Evolutionary conservation across 2,888 invertebrate genomes (phyloP).

Genomic region (Nycteola revayana): DNA sequence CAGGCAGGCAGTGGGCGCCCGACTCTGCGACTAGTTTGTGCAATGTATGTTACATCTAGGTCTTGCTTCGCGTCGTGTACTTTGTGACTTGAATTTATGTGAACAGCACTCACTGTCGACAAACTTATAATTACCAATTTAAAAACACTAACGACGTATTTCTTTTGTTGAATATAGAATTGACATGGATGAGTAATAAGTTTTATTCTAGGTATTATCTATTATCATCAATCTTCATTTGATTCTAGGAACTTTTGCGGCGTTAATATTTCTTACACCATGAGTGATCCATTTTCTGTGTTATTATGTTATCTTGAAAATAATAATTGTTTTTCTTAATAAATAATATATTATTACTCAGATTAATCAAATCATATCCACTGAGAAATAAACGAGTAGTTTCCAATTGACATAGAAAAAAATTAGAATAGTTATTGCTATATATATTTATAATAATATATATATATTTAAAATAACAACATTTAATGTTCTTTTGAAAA

Average conservation of each 20-base stretch:
- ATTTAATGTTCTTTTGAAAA: too few relatives aligned
- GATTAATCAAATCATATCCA: too few relatives aligned
- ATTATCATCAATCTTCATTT: slow-evolving; percentile 6
- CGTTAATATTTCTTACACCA: background rate
- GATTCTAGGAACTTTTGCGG: background rate
- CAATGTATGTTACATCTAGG: slow-evolving; percentile 42
- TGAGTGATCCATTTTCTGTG: background rate
- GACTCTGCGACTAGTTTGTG: slow-evolving; percentile 40
- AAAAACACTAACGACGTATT: background rate
- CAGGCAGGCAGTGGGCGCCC: slow-evolving; percentile 37
- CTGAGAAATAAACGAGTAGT: too few relatives aligned
- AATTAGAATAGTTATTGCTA: too few relatives aligned
- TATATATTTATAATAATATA: too few relatives aligned
- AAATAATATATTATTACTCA: too few relatives aligned
- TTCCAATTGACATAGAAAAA: too few relatives aligned
- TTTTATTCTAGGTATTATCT: background rate
- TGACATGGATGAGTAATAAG: background rate
- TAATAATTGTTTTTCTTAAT: background rate
- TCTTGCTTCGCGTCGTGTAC: slow-evolving; percentile 31
- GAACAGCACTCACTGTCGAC: slow-evolving; percentile 30
- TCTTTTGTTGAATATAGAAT: background rate
- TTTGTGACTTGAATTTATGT: slow-evolving; percentile 38
- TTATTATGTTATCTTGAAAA: background rate
- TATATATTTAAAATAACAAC: too few relatives aligned
- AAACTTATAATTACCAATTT: slow-evolving; percentile 36